phyloP scores from a whole-genome alignment of 2,888 invertebrate species.

The Lissocephala sabroskyi region DNA sequence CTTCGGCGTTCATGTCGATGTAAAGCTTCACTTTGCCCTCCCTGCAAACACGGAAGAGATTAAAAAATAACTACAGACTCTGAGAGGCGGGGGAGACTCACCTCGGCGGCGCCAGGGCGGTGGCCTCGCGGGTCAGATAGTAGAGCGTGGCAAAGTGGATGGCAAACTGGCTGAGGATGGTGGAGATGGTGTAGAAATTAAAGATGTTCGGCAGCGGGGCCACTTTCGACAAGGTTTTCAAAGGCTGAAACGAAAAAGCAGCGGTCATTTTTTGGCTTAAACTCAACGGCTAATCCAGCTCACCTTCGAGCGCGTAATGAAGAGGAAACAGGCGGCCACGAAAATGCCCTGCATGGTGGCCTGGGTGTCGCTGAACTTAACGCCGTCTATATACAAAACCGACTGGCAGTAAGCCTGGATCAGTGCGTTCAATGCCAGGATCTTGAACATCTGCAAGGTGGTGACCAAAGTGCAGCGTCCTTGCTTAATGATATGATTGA shows the following conservation, averaged over 20 bases:
- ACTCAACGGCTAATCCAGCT: not conserved
- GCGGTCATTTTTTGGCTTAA: not conserved
- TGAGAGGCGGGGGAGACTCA: constrained; percentile 61
- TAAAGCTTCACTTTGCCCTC: constrained; percentile 76
- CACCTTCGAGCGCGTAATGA: constrained; percentile 98
- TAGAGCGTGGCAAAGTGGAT: constrained; percentile 95
- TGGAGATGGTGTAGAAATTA: constrained; percentile 96
- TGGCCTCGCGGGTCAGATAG: constrained; percentile 89
- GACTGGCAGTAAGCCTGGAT: constrained; percentile 99
- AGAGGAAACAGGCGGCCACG: constrained; percentile 96
- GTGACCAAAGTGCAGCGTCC: constrained; percentile 99
- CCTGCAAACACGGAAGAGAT: constrained; percentile 64
- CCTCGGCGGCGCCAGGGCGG: constrained; percentile 80
- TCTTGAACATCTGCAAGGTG: constrained; percentile 99
- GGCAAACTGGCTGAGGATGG: constrained; percentile 94
- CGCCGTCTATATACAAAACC: constrained; percentile 96
- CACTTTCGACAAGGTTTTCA: constrained; percentile 92
- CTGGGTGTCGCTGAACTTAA: constrained; percentile 97
- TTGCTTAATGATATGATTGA: constrained; percentile 99
- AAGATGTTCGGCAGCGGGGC: constrained; percentile 98
- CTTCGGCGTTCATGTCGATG: constrained; percentile 77
- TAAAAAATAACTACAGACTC: not conserved
- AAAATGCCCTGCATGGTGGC: constrained; percentile 97
- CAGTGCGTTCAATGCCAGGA: constrained; percentile 96
- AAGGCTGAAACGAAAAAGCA: constrained; percentile 77